phyloP scores from a whole-genome alignment of 2,888 invertebrate genomes.

The Macrosiphum euphorbiae region DNA sequence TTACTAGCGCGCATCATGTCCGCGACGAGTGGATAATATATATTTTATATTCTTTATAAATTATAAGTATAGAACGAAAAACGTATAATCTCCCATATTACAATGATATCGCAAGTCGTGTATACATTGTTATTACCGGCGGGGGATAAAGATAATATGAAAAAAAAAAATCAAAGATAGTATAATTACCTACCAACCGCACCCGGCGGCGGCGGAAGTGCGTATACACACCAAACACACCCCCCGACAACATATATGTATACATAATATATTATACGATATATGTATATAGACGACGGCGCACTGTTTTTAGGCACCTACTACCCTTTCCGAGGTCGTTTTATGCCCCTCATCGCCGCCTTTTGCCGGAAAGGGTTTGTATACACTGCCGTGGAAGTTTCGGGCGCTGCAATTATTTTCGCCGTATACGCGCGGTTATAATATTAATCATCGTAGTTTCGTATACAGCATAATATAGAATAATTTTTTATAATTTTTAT shows the following conservation, averaged over 20 bases:
- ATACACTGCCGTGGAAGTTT: background rate
- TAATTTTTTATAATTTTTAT: background rate
- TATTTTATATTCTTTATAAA: background rate
- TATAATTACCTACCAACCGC: background rate
- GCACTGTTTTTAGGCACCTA: background rate
- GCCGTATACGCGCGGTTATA: background rate
- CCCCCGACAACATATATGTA: background rate
- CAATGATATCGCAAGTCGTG: background rate
- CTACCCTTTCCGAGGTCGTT: background rate
- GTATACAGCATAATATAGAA: background rate
- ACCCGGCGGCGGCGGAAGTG: background rate
- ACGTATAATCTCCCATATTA: background rate
- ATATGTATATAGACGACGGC: background rate
- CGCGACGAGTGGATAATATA: background rate
- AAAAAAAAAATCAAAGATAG: constrained; percentile 11
- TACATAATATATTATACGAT: background rate
- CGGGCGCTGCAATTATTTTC: background rate
- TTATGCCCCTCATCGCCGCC: background rate
- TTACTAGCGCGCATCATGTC: background rate
- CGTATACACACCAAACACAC: background rate
- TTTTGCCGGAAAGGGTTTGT: background rate
- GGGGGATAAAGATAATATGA: background rate
- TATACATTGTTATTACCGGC: background rate
- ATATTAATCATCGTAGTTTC: constrained; percentile 8
- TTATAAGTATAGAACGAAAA: background rate